Evolutionary conservation across 2,797 vertebrate species (phyloP), one percentile per base, ranked within the genome.

Genomic region (Muraenolepis orangiensis): DNA sequence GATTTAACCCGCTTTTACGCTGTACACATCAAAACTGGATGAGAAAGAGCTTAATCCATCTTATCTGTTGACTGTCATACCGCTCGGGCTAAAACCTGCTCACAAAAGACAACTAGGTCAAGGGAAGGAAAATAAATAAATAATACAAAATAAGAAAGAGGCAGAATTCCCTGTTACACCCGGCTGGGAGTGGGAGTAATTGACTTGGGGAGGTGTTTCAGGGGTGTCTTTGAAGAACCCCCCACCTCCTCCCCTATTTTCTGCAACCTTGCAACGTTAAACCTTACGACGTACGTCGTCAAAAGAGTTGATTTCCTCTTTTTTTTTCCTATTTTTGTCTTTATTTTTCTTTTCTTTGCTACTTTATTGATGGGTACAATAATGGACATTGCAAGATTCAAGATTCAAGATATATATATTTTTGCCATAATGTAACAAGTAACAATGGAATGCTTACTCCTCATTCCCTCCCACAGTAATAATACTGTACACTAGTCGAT

Each of bases 11-110:
- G 91, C 93, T 93, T 95, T 94, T 92, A 95, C 91, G 92, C 93
- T 90, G 90, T 93, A 93, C 92, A 93, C 93, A 94, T 94, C 93
- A 94, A 93, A 94, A 94, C 93, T 92, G 93, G 93, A 93, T 94
- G 93, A 91, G 92, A 91, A 92, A 90, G 90, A 93, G 88, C 93
- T 93, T 95, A 95, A 95, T 95, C 93, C 94, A 95, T 95, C 93
- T 94, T 95, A 95, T 95, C 94, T 93, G 94, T 94, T 94, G 92
- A 94, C 93, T 95, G 94, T 95, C 94, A 95, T 94, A 94, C 93
- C 93, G 93, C 92, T 91, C 90, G 75, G 84, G 92, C 93, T 94
- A 94, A 94, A 94, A 94, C 94, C 93, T 94, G 92, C 93, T 95
- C 92, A 94, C 91, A 94, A 94, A 94, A 94, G 93, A 95, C 94